Conservation (phyloP, 2,888 invertebrate species). For the Macaria notata region DNA sequence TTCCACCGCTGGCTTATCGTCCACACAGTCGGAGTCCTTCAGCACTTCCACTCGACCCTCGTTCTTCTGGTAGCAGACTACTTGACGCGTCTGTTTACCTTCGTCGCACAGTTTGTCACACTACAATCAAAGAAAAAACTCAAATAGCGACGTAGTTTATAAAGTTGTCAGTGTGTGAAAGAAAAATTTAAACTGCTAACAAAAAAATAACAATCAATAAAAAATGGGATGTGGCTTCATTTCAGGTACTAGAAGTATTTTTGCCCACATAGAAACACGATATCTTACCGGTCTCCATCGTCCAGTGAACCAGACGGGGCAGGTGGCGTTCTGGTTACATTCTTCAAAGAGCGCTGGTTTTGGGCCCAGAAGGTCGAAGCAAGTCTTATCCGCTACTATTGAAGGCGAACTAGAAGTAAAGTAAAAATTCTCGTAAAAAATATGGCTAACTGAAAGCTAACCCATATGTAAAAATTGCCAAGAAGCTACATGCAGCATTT, state of each 20-base stretch:
- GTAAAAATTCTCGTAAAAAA: not conserved
- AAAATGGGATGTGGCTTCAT: too few relatives aligned
- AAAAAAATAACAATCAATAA: too few relatives aligned
- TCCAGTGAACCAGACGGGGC: slow-evolving; percentile 93
- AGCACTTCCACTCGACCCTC: slow-evolving; percentile 85
- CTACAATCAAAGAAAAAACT: slow-evolving; percentile 57
- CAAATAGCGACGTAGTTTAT: too few relatives aligned
- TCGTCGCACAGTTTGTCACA: slow-evolving; percentile 96
- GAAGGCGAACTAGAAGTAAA: slow-evolving; percentile 77
- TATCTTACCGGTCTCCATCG: slow-evolving; percentile 93
- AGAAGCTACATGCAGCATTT: too few relatives aligned
- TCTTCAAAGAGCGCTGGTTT: slow-evolving; percentile 86
- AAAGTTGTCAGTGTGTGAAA: too few relatives aligned
- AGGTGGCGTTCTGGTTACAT: slow-evolving; percentile 90
- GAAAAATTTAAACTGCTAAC: too few relatives aligned
- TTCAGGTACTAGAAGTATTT: too few relatives aligned
- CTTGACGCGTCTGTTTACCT: slow-evolving; percentile 90
- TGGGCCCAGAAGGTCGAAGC: slow-evolving; percentile 85
- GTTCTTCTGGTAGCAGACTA: slow-evolving; percentile 89
- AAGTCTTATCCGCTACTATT: slow-evolving; percentile 88
- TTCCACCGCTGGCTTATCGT: slow-evolving; percentile 86
- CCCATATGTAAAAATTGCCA: too few relatives aligned
- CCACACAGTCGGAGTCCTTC: slow-evolving; percentile 84
- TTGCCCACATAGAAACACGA: too few relatives aligned
- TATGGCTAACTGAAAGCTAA: too few relatives aligned